Percentiles rank a stretch among this genome's conserved stretches.
phyloP scores from a whole-genome alignment of 2,888 invertebrate species.

The Siphonodentalium dalli region DNA sequence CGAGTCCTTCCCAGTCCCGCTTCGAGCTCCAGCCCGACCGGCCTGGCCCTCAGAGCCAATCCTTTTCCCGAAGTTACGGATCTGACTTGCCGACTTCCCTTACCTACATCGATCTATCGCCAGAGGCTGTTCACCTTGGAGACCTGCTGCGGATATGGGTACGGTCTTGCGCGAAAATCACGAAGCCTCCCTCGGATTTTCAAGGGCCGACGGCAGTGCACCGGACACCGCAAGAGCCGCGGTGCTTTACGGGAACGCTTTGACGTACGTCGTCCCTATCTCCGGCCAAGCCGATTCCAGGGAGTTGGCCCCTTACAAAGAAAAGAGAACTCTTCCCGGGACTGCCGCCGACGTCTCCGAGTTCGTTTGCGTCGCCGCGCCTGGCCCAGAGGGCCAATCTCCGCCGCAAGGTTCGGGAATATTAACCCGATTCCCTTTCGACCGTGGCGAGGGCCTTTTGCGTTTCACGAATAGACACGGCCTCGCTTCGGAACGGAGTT shows the following conservation, averaged over 20 bases:
- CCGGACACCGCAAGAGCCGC: slow-evolving; percentile 62
- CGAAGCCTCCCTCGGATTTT: slow-evolving; percentile 65
- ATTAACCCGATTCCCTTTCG: slow-evolving; percentile 64
- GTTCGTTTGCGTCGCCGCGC: slow-evolving; percentile 65
- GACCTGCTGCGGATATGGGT: slow-evolving; percentile 80
- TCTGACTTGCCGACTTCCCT: slow-evolving; percentile 72
- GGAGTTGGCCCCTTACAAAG: slow-evolving; percentile 65
- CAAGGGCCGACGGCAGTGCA: slow-evolving; percentile 57
- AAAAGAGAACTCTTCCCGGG: slow-evolving; percentile 67
- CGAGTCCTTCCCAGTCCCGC: slow-evolving; percentile 62
- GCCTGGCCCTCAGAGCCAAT: slow-evolving; percentile 78
- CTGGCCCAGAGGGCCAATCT: slow-evolving; percentile 71
- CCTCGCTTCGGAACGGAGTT: slow-evolving; percentile 44
- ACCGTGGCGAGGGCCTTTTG: slow-evolving; percentile 22
- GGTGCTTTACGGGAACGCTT: slow-evolving; percentile 64
- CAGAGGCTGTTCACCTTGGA: slow-evolving; percentile 77
- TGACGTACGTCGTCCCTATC: slow-evolving; percentile 61
- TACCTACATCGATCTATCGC: slow-evolving; percentile 75
- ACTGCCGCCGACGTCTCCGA: slow-evolving; percentile 60
- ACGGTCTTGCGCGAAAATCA: slow-evolving; percentile 69
- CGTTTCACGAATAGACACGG: neutral
- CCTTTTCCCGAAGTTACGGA: slow-evolving; percentile 73
- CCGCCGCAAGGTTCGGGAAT: slow-evolving; percentile 70
- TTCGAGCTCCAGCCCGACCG: slow-evolving; percentile 68
- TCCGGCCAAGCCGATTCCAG: slow-evolving; percentile 66